Evolutionary conservation across 2,113 vertebrate genomes (phyloP).

Genomic region (Anser brachyrhynchus): DNA sequence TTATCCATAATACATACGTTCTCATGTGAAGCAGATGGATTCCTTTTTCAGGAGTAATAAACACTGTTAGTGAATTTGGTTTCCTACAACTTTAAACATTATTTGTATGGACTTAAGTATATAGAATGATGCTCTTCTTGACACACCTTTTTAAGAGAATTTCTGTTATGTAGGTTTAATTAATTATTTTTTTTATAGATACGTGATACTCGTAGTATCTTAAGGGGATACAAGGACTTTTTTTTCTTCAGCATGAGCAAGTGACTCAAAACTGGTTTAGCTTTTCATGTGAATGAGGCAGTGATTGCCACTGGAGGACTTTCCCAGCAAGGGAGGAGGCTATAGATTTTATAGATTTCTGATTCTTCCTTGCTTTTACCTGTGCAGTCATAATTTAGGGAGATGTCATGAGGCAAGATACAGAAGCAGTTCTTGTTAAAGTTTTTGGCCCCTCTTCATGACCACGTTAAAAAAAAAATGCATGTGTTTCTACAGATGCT

Average conservation of each 20-base stretch:
- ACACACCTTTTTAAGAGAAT: not conserved
- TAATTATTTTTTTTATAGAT: not conserved
- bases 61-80: too few species aligned
- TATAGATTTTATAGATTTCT: not conserved
- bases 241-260: not conserved
- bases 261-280: not conserved
- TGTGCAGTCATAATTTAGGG: not conserved
- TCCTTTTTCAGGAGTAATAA: not conserved
- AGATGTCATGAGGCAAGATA: not conserved
- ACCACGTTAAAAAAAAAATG: not conserved
- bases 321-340: not conserved
- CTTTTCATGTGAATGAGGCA: not conserved
- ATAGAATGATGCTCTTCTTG: not conserved
- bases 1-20: not conserved
- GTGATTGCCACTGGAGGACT: not conserved
- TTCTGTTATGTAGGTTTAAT: not conserved
- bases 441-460: accelerated
- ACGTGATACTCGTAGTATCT: not conserved
- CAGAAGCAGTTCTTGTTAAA: not conserved
- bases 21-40: not conserved
- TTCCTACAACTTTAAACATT: not conserved
- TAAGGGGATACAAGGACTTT: not conserved
- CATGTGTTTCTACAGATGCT: not conserved
- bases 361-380: not conserved
- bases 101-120: not conserved